Base-by-base conservation (phyloP, 1,140 invertebrate species). In the Drosophila prosaltans region DNA sequence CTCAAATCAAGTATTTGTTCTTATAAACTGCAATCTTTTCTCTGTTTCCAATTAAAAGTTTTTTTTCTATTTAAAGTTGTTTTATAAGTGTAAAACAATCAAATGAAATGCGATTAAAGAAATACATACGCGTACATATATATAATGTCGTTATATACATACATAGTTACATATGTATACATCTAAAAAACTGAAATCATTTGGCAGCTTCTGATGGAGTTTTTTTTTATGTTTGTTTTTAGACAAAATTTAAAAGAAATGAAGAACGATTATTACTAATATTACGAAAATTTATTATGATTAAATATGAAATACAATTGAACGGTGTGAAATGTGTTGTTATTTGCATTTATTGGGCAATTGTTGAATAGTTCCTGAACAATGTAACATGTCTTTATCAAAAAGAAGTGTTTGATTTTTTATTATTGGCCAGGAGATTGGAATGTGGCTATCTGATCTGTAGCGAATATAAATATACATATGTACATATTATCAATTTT, bases 251-350 rank as follows among this genome's bases (percentile, higher is more conserved):
- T 57, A 65, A 61, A 74, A 61, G 48, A 69, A 79, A 61, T 66
- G 45, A 51, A 51, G 45, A 65, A 68, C 28, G 26, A 77, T 69
- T 72, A 85, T 64, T 81, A 86, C 70, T 85, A 81, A 84, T 84
- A 74, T 74, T 80, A 73, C 43, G 39, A 70, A 51, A 74, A 65
- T 70, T 65, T 61, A 11, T 28, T 61, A 40, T 16, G 57, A 65
- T 62, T 74, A 70, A 70, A 36, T 45, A 61, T 65, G 43, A 40
- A 30, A 40, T 70, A 59, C 28, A 65, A 59, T 10, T 59, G 6
- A 41, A 51, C 32, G 1, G 24, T 5, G 32, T 7, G n/a, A 45
- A 58, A 58, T 55, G 21, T 24, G 9, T 30, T 45, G 59, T 54
- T 30, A n/a, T 39, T 11, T 5, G 16, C 21, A 9, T 0, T 1